A percentile compares a stretch with the other conserved stretches of the same genome.
Evolutionary conservation across 1,140 invertebrate genomes (phyloP).

Genomic region (Ganaspis sp.): DNA sequence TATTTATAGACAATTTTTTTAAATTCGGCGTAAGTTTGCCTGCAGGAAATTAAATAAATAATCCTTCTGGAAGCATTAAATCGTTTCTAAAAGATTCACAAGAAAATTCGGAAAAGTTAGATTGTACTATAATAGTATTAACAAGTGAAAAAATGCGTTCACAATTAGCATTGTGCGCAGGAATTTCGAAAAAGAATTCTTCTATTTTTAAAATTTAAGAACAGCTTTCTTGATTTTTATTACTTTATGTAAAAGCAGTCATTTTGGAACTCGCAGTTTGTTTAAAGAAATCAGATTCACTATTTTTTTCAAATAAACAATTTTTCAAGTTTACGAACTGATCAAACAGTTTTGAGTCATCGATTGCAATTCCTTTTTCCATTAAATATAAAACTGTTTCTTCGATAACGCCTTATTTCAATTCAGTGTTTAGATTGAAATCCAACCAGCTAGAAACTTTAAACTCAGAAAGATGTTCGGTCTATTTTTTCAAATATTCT

Average conservation of each 20-base stretch:
- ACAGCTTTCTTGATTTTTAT: neutral
- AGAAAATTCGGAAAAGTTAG: too few species aligned
- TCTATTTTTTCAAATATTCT: too few species aligned
- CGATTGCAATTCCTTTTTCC: neutral
- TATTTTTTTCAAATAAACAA: neutral
- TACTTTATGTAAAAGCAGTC: neutral
- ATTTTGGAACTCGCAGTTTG: neutral
- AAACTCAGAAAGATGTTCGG: too few species aligned
- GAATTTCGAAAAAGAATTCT: neutral
- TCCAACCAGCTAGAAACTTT: too few species aligned
- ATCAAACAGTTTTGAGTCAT: neutral
- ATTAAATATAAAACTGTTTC: neutral
- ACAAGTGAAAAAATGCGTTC: neutral
- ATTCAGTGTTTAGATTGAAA: neutral
- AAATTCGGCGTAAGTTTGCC: too few species aligned
- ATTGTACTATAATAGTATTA: neutral
- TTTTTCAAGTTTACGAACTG: neutral
- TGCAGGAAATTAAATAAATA: too few species aligned
- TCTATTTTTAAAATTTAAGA: neutral
- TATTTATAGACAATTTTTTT: too few species aligned
- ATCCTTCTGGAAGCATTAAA: too few species aligned
- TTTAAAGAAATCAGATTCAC: neutral
- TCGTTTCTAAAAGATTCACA: too few species aligned
- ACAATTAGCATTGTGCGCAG: neutral
- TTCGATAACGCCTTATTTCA: neutral